Evolutionary conservation across 2,888 invertebrate genomes (phyloP).

Genomic region (Rhagonycha lutea): DNA sequence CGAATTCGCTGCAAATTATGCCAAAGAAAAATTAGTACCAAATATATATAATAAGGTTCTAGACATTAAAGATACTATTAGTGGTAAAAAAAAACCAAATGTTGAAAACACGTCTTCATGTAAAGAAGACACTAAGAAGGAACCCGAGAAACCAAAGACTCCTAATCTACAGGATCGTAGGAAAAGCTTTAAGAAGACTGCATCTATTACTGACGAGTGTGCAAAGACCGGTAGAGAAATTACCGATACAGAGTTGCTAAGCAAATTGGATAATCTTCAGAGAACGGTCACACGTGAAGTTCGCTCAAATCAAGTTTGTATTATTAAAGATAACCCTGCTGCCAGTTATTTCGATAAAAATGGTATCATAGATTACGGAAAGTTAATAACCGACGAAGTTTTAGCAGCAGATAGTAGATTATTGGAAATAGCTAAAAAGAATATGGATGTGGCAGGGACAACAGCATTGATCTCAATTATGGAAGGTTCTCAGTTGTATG

Average conservation of each 20-base stretch:
- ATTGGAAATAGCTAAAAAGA: constrained; percentile 81
- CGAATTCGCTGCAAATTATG: constrained; percentile 92
- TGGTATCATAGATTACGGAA: constrained; percentile 79
- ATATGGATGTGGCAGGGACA: constrained; percentile 79
- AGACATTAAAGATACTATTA: constrained; percentile 71
- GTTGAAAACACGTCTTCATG: constrained; percentile 35
- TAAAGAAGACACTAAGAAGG: constrained; percentile 55
- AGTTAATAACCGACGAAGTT: constrained; percentile 84
- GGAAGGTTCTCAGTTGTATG: constrained; percentile 79
- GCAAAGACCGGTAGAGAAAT: constrained; percentile 58
- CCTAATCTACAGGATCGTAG: constrained; percentile 59
- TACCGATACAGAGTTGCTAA: constrained; percentile 70
- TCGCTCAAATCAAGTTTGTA: constrained; percentile 57
- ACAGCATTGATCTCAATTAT: constrained; percentile 90
- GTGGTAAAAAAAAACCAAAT: constrained; percentile 57
- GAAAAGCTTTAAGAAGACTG: constrained; percentile 70
- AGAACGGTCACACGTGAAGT: constrained; percentile 67
- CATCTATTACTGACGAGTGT: constrained; percentile 59
- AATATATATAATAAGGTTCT: constrained; percentile 77
- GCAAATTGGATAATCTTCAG: constrained; percentile 66
- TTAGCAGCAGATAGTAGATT: constrained; percentile 81
- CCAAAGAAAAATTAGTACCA: constrained; percentile 83
- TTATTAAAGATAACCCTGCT: constrained; percentile 56
- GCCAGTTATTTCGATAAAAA: constrained; percentile 71
- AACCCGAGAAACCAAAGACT: constrained; percentile 50